Conservation (phyloP, 2,113 vertebrate species). For the Nibea coibor region DNA sequence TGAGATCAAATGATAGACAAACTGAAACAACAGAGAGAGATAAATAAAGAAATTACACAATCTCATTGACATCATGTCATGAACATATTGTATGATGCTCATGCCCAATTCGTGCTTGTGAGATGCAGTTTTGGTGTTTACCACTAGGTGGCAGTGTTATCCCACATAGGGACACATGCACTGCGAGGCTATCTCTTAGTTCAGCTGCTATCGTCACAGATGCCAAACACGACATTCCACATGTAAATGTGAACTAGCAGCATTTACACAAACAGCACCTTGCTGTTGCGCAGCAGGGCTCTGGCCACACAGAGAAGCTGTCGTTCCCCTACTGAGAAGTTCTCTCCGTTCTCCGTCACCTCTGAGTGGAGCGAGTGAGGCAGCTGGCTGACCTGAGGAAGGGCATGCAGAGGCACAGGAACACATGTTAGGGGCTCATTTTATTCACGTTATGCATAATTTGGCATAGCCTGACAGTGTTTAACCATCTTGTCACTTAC, state of each 20-base stretch:
- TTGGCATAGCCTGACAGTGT: background rate
- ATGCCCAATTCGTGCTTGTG: background rate
- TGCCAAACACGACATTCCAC: slow-evolving; percentile 16
- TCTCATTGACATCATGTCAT: too few relatives aligned
- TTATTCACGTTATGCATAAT: background rate
- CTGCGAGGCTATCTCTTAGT: slow-evolving; percentile 2
- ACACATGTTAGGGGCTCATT: background rate
- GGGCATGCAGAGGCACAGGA: background rate
- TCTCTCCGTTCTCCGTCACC: slow-evolving; percentile 87
- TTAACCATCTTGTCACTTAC: slow-evolving; percentile 62
- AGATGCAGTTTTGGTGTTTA: background rate
- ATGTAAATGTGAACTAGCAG: slow-evolving; percentile 36
- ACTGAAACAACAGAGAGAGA: too few relatives aligned
- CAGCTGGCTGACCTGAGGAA: slow-evolving; percentile 81
- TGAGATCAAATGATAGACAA: background rate
- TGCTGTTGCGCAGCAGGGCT: slow-evolving; percentile 87
- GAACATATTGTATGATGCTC: background rate
- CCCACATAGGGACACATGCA: slow-evolving; percentile 32
- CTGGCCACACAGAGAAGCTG: slow-evolving; percentile 87
- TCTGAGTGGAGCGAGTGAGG: slow-evolving; percentile 83
- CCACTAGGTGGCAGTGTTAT: slow-evolving; percentile 79
- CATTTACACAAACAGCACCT: slow-evolving; percentile 75
- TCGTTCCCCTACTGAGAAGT: slow-evolving; percentile 87
- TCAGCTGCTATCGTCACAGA: slow-evolving; percentile 15
- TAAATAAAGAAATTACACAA: too few relatives aligned